Base-by-base conservation (phyloP, 1,140 invertebrate genomes). In the Drosophila melanica region DNA sequence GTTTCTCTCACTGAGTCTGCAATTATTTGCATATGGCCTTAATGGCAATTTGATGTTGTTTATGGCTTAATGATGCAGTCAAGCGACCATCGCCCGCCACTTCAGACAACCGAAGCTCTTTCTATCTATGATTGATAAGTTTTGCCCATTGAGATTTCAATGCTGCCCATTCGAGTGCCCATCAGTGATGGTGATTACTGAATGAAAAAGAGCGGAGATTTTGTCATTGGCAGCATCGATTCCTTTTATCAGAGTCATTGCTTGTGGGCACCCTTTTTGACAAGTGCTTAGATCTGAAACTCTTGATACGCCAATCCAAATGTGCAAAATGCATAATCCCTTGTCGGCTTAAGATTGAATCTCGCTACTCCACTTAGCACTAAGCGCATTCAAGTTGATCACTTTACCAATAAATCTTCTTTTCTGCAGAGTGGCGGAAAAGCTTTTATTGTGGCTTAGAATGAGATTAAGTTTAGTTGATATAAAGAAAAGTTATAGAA, bases 11-110 rank as follows among this genome's bases (percentile, higher is more conserved):
- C 79, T 79, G 71, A 87, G 67, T 89, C 53, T 82, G 82, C 82
- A 87, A 89, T 87, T 87, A 87, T 87, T 87, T 87, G 82, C 82
- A 79, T 87, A 82, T 79, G 79, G 84, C 53, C 82, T 87, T 87
- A 87, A 87, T 87, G 82, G 79, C 79, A 89, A 87, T 89, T 87
- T 87, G 76, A 87, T 87, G 82, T 87, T 87, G 79, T 87, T 87
- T 87, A 87, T 82, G 68, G 75, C 67, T 79, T 87, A 84, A 85
- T 85, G 81, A 81, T 86, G 75, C 77, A 76, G 82, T 68, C 82
- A 86, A 78, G 75, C 81, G 75, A 41, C 67, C 41, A 37, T 33
- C 41, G 48, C 16, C 60, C 63, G 80, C 47, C 66, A 57, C 47
- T 58, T 50, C 44, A 64, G 45, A 47, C 59, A 72, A 42, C 57